Conservation (phyloP, 2,113 vertebrate genomes). For the Neomonachus schauinslandi region DNA sequence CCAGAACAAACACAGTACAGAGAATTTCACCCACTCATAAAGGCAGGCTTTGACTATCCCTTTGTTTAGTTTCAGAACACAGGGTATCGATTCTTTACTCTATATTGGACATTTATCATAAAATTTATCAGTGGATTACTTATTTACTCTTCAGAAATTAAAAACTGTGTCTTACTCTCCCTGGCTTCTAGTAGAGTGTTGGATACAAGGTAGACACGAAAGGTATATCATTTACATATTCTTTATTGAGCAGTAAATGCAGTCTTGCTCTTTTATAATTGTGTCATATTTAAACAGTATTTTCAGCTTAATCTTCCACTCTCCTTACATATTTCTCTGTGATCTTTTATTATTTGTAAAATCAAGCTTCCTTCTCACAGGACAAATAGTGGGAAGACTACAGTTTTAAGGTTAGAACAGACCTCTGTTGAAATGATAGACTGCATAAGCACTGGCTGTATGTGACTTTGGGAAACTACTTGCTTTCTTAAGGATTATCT, state of each 20-base stretch:
- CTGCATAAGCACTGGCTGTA: not conserved
- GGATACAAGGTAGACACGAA: not conserved
- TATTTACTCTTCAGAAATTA: not conserved
- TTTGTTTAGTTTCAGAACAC: not conserved
- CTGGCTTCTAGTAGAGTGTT: not conserved
- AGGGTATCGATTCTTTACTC: not conserved
- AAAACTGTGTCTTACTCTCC: not conserved
- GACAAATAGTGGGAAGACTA: not conserved
- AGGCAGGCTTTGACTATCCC: not conserved
- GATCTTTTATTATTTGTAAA: not conserved
- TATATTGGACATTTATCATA: not conserved
- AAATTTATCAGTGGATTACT: not conserved
- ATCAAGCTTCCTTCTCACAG: not conserved
- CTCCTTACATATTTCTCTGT: not conserved
- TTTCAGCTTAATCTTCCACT: not conserved
- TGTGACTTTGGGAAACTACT: not conserved
- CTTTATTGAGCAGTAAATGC: not conserved
- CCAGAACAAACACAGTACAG: not conserved
- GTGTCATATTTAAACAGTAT: not conserved
- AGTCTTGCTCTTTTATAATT: not conserved
- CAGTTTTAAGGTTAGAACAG: not conserved
- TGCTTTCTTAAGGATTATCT: not conserved
- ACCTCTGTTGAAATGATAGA: not conserved
- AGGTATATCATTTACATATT: not conserved
- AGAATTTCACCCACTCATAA: not conserved